Evolutionary conservation across 2,888 invertebrate genomes (phyloP).

Genomic region (Dasysyrphus albostriatus): DNA sequence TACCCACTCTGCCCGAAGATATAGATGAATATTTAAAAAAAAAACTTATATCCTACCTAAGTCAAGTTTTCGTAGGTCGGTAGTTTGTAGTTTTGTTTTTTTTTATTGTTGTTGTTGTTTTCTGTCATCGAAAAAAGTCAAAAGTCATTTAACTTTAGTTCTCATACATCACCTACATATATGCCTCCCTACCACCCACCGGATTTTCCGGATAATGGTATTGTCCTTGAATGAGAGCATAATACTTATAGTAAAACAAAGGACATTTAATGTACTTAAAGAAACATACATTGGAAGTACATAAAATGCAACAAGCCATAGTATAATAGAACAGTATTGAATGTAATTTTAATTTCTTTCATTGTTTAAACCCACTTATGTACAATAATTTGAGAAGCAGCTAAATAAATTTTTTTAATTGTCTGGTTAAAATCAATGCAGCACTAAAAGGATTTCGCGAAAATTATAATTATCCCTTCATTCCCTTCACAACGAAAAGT

Average conservation of each 20-base stretch:
- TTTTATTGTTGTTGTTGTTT: too few relatives aligned
- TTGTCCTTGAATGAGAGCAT: slow-evolving; percentile 28
- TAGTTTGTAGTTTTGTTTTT: background rate
- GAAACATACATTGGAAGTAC: slow-evolving; percentile 3
- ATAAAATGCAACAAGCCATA: slow-evolving; percentile 12
- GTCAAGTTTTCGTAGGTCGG: background rate
- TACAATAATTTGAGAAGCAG: background rate
- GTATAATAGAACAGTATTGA: background rate
- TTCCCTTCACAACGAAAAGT: slow-evolving; percentile 3
- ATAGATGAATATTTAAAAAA: slow-evolving; percentile 30
- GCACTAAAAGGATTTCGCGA: slow-evolving; percentile 15
- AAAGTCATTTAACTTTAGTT: slow-evolving; percentile 36
- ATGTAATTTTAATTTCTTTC: background rate
- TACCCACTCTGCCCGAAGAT: slow-evolving; percentile 31
- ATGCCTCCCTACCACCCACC: slow-evolving; percentile 1
- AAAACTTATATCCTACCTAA: slow-evolving; percentile 1
- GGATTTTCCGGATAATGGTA: slow-evolving; percentile 16
- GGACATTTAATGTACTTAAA: slow-evolving; percentile 14
- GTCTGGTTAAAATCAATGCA: slow-evolving; percentile 7
- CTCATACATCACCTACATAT: background rate
- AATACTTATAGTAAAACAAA: slow-evolving; percentile 12
- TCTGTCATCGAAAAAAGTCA: slow-evolving; percentile 23
- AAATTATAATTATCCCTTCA: slow-evolving; percentile 9
- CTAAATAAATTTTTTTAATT: background rate
- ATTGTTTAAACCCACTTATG: slow-evolving; percentile 8